These are phyloP conservation scores for Atta cephalotes DNA, from an alignment of 1,140 invertebrate species.

Conservation along the genomic window DNA sequence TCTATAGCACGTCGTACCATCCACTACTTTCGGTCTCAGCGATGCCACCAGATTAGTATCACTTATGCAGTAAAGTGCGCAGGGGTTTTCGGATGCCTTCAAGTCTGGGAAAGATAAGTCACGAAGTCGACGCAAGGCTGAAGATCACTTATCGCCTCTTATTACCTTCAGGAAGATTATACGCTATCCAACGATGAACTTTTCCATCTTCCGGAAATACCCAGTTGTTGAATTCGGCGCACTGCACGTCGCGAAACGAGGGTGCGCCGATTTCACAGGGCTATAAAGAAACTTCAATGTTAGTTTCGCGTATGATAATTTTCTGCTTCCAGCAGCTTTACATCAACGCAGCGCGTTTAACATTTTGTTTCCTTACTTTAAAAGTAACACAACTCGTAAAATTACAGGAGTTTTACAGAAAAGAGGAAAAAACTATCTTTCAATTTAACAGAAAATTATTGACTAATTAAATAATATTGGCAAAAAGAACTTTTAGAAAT, in stretches of 20 bases:
- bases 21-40: conserved; percentile 79
- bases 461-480: too few species aligned
- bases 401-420: too few species aligned
- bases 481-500: too few species aligned
- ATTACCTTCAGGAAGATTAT: conserved; percentile 80
- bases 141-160: conserved; percentile 20
- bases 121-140: neutral
- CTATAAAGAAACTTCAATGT: conserved; percentile 55
- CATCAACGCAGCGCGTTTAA: neutral
- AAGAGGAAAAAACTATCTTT: too few species aligned
- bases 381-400: too few species aligned
- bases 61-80: conserved; percentile 85
- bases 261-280: conserved; percentile 76
- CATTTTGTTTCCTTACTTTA: too few species aligned
- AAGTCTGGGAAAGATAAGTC: conserved; percentile 42
- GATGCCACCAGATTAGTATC: conserved; percentile 83
- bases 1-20: conserved; percentile 86
- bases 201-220: conserved; percentile 81
- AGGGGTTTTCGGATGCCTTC: conserved; percentile 83
- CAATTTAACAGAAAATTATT: too few species aligned
- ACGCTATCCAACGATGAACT: conserved; percentile 78
- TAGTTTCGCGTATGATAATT: neutral
- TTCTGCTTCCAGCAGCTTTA: neutral
- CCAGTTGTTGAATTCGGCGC: conserved; percentile 81
- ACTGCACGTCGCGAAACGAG: conserved; percentile 81